phyloP scores from a whole-genome alignment of 2,888 invertebrate genomes.

The Toxonevra muliebris region DNA sequence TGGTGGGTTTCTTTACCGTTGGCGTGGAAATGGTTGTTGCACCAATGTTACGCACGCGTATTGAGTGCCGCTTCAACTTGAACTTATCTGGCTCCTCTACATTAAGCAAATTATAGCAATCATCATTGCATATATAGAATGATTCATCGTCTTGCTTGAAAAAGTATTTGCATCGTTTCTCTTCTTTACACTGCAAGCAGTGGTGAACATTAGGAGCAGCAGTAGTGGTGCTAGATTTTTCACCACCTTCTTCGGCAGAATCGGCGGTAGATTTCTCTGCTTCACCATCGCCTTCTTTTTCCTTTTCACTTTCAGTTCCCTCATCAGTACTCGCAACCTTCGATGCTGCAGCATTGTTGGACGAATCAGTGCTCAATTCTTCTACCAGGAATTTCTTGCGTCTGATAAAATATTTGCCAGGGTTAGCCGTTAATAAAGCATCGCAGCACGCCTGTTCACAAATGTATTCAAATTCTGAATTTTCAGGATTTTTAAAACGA shows the following conservation, averaged over 20 bases:
- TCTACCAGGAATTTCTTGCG: slow-evolving; percentile 68
- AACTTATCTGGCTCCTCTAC: slow-evolving; percentile 65
- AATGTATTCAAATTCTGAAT: slow-evolving; percentile 67
- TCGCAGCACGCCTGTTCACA: slow-evolving; percentile 68
- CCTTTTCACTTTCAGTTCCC: slow-evolving; percentile 3
- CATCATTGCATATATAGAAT: slow-evolving; percentile 68
- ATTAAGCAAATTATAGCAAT: slow-evolving; percentile 68
- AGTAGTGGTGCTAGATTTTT: slow-evolving; percentile 25
- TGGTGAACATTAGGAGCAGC: slow-evolving; percentile 47
- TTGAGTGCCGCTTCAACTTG: slow-evolving; percentile 61
- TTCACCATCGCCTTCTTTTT: slow-evolving; percentile 15
- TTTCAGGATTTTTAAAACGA: slow-evolving; percentile 63
- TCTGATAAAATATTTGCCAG: slow-evolving; percentile 68
- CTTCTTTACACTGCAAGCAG: slow-evolving; percentile 68
- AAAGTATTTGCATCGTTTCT: slow-evolving; percentile 66
- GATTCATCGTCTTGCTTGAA: slow-evolving; percentile 67
- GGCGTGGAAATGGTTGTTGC: slow-evolving; percentile 49
- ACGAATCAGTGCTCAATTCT: slow-evolving; percentile 55
- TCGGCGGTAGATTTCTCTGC: not conserved
- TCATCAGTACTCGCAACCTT: not conserved
- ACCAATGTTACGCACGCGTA: slow-evolving; percentile 62
- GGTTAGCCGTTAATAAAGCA: slow-evolving; percentile 68
- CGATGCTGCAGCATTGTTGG: not conserved
- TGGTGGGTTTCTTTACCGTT: slow-evolving; percentile 9
- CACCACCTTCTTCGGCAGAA: slow-evolving; percentile 3